Evolutionary conservation across 2,797 vertebrate genomes (phyloP), one percentile per base, ranked within the genome.

Genomic region (Coluber constrictor): DNA sequence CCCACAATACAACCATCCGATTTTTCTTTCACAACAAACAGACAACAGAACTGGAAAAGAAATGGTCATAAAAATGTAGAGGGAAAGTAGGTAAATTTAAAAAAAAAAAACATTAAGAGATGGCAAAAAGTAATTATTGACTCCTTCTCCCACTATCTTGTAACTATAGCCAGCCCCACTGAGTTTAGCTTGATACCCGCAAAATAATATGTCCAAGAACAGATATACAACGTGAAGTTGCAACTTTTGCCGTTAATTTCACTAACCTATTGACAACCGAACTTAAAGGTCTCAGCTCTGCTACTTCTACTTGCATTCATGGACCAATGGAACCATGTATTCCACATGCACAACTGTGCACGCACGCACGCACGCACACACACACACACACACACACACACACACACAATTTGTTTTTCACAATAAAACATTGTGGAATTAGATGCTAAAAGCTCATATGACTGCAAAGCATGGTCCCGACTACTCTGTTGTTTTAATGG

Each of bases 21-120:
- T 93, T 92, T 97, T 96, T 96, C 95, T 95, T 96, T 96, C 93
- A 91, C 16, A 89, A 94, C n/a, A n/a, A n/a, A n/a, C 95, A 97
- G 96, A 93, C 92, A 96, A 95, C 37, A 93, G 91, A 90, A 93
- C 90, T 87, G 89, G 92, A 57, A 54, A 95, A 95, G 93, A 96
- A 87, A 47, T 90, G 92, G 95, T 79, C 90, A 83, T 94, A 94
- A 90, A 94, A 94, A 87, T 86, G 87, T 93, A 92, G 56, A 90
- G 93, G 43, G 86, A 70, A 96, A n/a, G 23, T 94, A 94, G 95
- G 93, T 87, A 13, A 92, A 96, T 91, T 94, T 88, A 11, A 92
- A 70, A 91, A 92, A n/a, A n/a, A n/a, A 91, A 93, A 90, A 90
- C n/a, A n/a, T 93, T 91, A 94, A 92, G 94, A 96, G 94, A 55